Conservation (phyloP, 2,797 vertebrate genomes). For the Spinus pinus region DNA sequence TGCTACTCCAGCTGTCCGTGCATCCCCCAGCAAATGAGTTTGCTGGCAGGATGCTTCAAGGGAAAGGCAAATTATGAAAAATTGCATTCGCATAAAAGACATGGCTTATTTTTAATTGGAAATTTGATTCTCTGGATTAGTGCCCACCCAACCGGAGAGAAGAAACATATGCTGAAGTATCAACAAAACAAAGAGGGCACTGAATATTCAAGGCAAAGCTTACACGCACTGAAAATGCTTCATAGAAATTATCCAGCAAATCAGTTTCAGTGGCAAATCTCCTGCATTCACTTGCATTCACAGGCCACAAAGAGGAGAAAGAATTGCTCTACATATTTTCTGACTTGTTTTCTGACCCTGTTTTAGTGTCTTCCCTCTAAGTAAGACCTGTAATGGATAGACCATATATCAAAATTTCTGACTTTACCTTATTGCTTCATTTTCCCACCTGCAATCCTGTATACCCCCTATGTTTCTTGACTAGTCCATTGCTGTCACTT, state of each 20-base stretch:
- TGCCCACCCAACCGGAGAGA: constrained; percentile 37
- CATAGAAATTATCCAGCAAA: background rate
- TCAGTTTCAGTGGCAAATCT: background rate
- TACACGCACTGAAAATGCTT: background rate
- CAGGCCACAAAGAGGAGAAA: background rate
- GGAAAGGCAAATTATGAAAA: constrained; percentile 7
- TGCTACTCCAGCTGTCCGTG: background rate
- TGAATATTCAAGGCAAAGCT: constrained; percentile 46
- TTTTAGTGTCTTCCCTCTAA: background rate
- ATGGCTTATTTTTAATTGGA: constrained; percentile 34
- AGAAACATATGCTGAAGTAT: constrained; percentile 50
- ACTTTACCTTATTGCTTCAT: background rate
- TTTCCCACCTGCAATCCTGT: background rate
- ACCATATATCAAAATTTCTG: background rate
- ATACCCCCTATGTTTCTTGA: background rate
- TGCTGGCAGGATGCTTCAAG: constrained; percentile 29
- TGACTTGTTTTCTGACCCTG: background rate
- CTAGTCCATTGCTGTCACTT: background rate
- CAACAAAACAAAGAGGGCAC: constrained; percentile 43
- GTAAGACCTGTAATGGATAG: background rate
- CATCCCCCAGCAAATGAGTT: constrained; percentile 12
- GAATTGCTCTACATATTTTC: background rate
- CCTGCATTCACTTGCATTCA: background rate
- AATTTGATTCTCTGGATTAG: constrained; percentile 49
- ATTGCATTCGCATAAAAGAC: background rate